Evolutionary conservation across 2,113 vertebrate species (phyloP).

Genomic region (Tychaedon coryphoeus): DNA sequence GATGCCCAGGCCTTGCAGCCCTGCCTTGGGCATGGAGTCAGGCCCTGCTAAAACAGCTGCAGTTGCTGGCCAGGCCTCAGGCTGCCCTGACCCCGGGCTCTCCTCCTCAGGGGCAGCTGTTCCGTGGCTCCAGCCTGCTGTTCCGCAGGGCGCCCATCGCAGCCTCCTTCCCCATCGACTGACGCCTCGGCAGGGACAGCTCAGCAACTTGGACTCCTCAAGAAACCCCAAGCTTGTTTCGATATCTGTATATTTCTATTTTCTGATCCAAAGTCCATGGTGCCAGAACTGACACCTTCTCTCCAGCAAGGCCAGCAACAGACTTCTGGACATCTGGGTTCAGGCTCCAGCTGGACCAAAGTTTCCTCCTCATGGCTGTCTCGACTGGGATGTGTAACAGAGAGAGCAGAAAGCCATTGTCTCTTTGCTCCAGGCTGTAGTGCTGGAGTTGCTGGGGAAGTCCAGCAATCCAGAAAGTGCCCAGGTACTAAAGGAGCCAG

Average conservation of each 20-base stretch:
- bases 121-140: conserved; percentile 88
- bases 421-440: neutral
- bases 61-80: accelerated
- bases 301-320: neutral
- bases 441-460: neutral
- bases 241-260: neutral
- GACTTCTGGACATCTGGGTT: neutral
- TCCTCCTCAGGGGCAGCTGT: conserved; percentile 79
- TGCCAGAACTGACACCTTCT: neutral
- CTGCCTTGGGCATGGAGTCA: accelerated
- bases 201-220: neutral
- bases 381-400: neutral
- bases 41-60: neutral
- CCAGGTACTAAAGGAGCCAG: neutral
- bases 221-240: conserved; percentile 11
- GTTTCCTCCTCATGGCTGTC: neutral
- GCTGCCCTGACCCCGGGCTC: neutral
- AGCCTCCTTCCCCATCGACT: conserved; percentile 67
- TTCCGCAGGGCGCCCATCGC: conserved; percentile 80
- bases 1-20: neutral
- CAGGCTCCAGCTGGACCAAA: conserved; percentile 30
- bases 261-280: conserved; percentile 5
- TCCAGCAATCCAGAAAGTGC: neutral
- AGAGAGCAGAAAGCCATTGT: neutral
- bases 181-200: neutral